Evolutionary conservation across 2,888 invertebrate species (phyloP).

Genomic region (Chalcosyrphus nemorum): DNA sequence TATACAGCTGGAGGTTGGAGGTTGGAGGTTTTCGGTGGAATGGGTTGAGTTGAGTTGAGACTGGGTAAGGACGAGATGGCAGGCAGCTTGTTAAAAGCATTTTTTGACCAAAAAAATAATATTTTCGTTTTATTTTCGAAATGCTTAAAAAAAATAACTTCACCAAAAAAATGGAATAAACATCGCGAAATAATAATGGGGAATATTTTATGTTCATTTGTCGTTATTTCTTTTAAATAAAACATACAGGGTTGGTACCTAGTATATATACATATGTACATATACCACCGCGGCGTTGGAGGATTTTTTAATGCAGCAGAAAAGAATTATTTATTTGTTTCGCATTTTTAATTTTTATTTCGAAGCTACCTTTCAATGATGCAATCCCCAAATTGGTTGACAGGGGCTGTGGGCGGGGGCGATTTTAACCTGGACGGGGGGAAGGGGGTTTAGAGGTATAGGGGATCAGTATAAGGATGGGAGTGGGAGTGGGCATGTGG

Average conservation of each 20-base stretch:
- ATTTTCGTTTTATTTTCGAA: slow-evolving; percentile 29
- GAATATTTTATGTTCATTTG: slow-evolving; percentile 70
- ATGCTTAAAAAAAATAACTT: slow-evolving; percentile 42
- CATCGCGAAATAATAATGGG: slow-evolving; percentile 64
- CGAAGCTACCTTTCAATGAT: slow-evolving; percentile 52
- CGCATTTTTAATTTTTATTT: slow-evolving; percentile 53
- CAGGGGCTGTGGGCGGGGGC: slow-evolving; percentile 1
- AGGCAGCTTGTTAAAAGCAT: slow-evolving; percentile 67
- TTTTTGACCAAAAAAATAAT: slow-evolving; percentile 41
- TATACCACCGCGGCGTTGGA: neutral
- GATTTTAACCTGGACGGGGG: neutral
- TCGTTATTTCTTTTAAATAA: slow-evolving; percentile 28
- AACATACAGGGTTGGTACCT: slow-evolving; percentile 9
- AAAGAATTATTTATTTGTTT: slow-evolving; percentile 44
- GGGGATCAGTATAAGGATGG: neutral
- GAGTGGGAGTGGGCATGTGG: neutral
- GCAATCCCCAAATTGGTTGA: slow-evolving; percentile 59
- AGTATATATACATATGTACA: neutral
- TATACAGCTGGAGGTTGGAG: slow-evolving; percentile 3
- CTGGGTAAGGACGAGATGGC: neutral
- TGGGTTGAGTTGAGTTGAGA: slow-evolving; percentile 1
- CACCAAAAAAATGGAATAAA: slow-evolving; percentile 47
- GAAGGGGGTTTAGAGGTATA: neutral
- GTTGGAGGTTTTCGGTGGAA: neutral
- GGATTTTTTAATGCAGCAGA: slow-evolving; percentile 38